Evolutionary conservation across 2,888 invertebrate species (phyloP).

Genomic region (Belgica antarctica): DNA sequence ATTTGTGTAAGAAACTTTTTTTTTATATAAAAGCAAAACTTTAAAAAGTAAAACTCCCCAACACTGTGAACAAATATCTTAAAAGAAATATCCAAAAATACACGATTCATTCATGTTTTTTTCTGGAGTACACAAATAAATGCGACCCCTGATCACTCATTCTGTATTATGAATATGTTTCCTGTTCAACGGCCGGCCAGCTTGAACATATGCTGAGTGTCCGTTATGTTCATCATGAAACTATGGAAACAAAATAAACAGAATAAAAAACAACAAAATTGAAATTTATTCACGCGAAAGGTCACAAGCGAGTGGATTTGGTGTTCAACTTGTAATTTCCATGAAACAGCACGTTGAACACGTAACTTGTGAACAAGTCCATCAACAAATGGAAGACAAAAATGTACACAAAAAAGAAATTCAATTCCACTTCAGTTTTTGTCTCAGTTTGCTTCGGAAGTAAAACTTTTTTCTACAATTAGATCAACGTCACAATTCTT

Average conservation of each 20-base stretch:
- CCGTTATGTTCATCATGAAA: slow-evolving; percentile 1
- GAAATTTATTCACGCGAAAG: not conserved
- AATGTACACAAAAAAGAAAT: not conserved
- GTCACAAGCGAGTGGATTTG: slow-evolving; percentile 7
- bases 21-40: too few relatives aligned
- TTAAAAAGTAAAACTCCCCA: too few relatives aligned
- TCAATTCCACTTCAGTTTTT: slow-evolving; percentile 1
- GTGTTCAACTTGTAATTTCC: not conserved
- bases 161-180: slow-evolving; percentile 8
- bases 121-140: too few relatives aligned
- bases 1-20: too few relatives aligned
- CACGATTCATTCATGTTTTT: too few relatives aligned
- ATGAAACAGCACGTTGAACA: too few relatives aligned
- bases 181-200: not conserved
- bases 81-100: too few relatives aligned
- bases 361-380: not conserved
- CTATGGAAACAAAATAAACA: slow-evolving; percentile 36
- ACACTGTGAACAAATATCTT: too few relatives aligned
- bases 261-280: slow-evolving; percentile 23
- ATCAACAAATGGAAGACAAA: slow-evolving; percentile 4
- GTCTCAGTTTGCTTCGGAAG: not conserved
- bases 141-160: too few relatives aligned
- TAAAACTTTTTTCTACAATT: too few relatives aligned
- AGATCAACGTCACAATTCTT: not conserved
- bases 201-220: not conserved